phyloP scores from a whole-genome alignment of 2,888 invertebrate genomes.

The Euplagia quadripunctaria region DNA sequence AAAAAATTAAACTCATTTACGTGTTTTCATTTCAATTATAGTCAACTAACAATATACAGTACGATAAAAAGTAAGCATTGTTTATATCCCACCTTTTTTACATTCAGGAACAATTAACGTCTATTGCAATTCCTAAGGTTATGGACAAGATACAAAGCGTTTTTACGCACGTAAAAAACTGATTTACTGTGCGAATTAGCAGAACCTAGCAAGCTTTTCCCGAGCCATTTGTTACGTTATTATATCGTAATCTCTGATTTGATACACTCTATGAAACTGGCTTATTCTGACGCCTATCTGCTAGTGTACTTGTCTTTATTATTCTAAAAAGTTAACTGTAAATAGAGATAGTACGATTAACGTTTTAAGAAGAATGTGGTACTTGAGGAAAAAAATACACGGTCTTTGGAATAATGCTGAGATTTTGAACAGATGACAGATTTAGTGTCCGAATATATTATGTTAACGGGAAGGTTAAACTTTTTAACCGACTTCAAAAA shows the following conservation, averaged over 20 bases:
- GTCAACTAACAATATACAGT: too few species aligned
- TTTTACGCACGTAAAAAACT: constrained; percentile 47
- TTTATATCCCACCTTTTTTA: background rate
- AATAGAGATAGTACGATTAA: constrained; percentile 4
- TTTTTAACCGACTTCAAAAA: too few species aligned
- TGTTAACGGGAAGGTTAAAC: background rate
- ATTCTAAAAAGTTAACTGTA: constrained; percentile 43
- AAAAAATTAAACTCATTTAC: background rate
- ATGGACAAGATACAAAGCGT: constrained; percentile 11
- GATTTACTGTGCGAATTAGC: constrained; percentile 61
- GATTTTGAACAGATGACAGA: background rate
- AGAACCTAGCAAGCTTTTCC: constrained; percentile 60
- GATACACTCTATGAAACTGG: constrained; percentile 53
- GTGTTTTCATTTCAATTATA: background rate
- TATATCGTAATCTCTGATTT: constrained; percentile 70
- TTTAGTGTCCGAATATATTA: background rate
- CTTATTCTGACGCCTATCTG: constrained; percentile 32
- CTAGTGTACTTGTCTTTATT: constrained; percentile 33
- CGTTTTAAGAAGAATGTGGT: constrained; percentile 5
- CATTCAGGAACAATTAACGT: constrained; percentile 6
- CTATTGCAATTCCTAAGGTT: constrained; percentile 7
- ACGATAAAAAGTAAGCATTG: background rate
- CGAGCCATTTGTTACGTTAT: constrained; percentile 66
- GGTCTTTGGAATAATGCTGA: background rate
- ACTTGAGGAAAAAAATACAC: background rate